A percentile compares a stretch with the other conserved stretches of the same genome.
These are phyloP conservation scores for Metopia argyrocephala DNA, from an alignment of 2,888 invertebrate genomes.

Conservation along the genomic window DNA sequence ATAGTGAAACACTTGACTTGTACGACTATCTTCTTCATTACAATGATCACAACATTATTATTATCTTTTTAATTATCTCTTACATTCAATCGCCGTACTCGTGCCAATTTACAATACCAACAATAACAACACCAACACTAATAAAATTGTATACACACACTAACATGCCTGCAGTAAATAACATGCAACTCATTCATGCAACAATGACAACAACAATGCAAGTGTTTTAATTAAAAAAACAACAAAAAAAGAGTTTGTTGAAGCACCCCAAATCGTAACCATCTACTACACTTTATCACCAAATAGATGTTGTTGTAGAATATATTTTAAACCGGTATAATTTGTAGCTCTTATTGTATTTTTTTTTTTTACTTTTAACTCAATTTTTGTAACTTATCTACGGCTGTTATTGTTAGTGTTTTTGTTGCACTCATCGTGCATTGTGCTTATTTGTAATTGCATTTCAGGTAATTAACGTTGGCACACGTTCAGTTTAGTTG, in stretches of 20 bases:
- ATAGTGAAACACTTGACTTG: neutral
- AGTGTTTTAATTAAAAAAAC: neutral
- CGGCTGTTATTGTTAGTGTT: neutral
- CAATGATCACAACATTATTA: neutral
- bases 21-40: neutral
- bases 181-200: neutral
- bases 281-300: neutral
- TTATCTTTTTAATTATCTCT: conserved; percentile 16
- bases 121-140: too few species aligned
- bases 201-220: neutral
- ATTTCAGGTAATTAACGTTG: conserved; percentile 48
- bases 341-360: neutral
- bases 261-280: neutral
- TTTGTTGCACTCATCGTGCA: neutral
- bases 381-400: too few species aligned
- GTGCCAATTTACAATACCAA: conserved; percentile 17
- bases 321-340: neutral
- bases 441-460: conserved; percentile 32
- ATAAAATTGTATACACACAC: neutral
- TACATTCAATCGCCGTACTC: conserved; percentile 31
- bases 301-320: neutral
- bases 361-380: neutral
- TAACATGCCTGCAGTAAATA: neutral
- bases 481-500: conserved; percentile 47
- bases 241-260: neutral